Conservation (phyloP, 1,140 invertebrate genomes). For the Aplysia californica region DNA sequence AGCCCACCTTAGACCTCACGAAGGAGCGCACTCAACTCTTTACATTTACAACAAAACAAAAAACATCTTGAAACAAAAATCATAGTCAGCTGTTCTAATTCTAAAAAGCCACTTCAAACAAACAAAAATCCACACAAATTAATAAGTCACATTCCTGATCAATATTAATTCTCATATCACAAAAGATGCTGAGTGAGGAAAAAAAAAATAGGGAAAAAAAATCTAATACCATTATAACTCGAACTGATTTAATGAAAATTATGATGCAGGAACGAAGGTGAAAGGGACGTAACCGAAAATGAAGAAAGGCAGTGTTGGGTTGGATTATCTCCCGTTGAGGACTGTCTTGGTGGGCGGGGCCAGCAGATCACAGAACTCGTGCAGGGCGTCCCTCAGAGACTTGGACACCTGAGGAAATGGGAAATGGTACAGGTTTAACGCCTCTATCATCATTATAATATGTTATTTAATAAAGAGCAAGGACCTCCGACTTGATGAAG, state of each 20-base stretch:
- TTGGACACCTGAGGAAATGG: constrained; percentile 74
- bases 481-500: not conserved
- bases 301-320: not conserved
- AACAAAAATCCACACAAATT: too few relatives aligned
- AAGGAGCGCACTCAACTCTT: too few relatives aligned
- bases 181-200: too few relatives aligned
- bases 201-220: too few relatives aligned
- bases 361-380: constrained; percentile 89
- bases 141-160: too few relatives aligned
- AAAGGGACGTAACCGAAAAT: not conserved
- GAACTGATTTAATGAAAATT: not conserved
- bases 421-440: not conserved
- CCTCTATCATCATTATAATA: not conserved
- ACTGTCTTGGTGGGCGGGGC: constrained; percentile 69
- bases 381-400: constrained; percentile 85
- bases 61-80: too few relatives aligned
- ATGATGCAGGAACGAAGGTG: not conserved
- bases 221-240: not conserved
- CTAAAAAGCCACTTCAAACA: too few relatives aligned
- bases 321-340: constrained; percentile 26
- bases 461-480: not conserved
- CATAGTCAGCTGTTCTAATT: too few relatives aligned
- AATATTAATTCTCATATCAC: too few relatives aligned
- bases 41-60: too few relatives aligned
- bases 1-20: too few relatives aligned